Percentiles rank a stretch among this genome's conserved stretches.
These are phyloP conservation scores for Apodemus sylvaticus DNA, from an alignment of 2,113 vertebrate species.

Conservation along the genomic window DNA sequence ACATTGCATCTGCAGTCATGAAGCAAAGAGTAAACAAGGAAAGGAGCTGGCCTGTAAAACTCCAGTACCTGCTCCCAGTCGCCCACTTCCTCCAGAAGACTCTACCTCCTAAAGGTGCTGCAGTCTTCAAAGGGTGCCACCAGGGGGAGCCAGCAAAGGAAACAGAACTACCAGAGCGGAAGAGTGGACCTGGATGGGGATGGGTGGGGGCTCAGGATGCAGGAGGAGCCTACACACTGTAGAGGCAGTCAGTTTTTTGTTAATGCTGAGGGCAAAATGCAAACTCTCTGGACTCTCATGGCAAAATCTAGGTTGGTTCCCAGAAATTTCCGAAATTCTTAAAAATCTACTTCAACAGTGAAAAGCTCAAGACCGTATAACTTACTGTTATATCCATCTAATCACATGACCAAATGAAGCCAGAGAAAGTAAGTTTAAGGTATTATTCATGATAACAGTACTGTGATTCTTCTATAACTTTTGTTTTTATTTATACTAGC, in stretches of 20 bases:
- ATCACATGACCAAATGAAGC: not conserved
- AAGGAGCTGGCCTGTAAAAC: not conserved
- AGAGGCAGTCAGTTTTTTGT: not conserved
- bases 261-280: not conserved
- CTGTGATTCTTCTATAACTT: not conserved
- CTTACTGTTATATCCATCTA: not conserved
- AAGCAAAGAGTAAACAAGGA: not conserved
- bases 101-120: not conserved
- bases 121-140: not conserved
- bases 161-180: not conserved
- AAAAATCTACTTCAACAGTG: not conserved
- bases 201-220: accelerated
- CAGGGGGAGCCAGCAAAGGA: not conserved
- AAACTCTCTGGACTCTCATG: not conserved
- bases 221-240: no score
- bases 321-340: no score
- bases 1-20: not conserved
- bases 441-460: not conserved
- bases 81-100: not conserved
- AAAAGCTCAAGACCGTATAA: not conserved
- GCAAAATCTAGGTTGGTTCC: not conserved
- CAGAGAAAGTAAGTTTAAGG: not conserved
- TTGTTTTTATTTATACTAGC: not conserved
- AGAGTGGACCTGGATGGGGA: accelerated
- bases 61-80: not conserved